Percentiles rank a stretch among this genome's conserved stretches.
Conservation (phyloP, 53 echinoderm and acorn worm genomes). For the Temnopleurus reevesii region DNA sequence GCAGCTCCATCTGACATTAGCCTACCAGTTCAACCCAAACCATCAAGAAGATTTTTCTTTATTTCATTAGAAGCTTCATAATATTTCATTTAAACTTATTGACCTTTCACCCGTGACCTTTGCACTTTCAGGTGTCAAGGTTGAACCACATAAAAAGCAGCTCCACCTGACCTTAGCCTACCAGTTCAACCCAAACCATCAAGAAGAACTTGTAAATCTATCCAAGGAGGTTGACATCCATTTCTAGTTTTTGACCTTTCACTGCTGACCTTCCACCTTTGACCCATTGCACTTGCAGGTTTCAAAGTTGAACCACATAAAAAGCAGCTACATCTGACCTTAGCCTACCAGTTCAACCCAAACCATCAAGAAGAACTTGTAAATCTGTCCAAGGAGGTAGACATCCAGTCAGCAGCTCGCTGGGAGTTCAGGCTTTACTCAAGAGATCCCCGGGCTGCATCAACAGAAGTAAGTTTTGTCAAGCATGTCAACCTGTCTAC, state of each 20-base stretch:
- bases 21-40: conserved; percentile 88
- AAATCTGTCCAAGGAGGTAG: conserved; percentile 77
- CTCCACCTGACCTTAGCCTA: conserved; percentile 97
- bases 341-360: conserved; percentile 94
- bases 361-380: conserved; percentile 72
- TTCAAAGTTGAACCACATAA: conserved; percentile 97
- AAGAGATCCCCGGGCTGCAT: conserved; percentile 83
- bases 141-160: conserved; percentile 99
- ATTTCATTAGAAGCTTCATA: too few relatives aligned
- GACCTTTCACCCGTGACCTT: not conserved
- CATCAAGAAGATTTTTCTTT: conserved; percentile 78
- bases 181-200: conserved; percentile 85
- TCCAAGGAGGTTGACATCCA: conserved; percentile 82
- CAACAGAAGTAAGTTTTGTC: conserved; percentile 84
- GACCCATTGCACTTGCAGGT: conserved; percentile 58
- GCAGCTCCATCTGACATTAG: conserved; percentile 96
- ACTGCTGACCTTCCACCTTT: too few relatives aligned
- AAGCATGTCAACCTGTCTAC: not conserved
- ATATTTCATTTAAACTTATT: too few relatives aligned
- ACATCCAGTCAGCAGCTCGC: conserved; percentile 82
- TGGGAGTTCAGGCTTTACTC: conserved; percentile 98
- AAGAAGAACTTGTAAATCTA: conserved; percentile 71
- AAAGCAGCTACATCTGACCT: conserved; percentile 96
- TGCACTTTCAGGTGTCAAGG: conserved; percentile 92
- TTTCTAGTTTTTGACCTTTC: conserved; percentile 9